Evolutionary conservation across 1,140 invertebrate genomes (phyloP).

Genomic region (Aphidius gifuensis): DNA sequence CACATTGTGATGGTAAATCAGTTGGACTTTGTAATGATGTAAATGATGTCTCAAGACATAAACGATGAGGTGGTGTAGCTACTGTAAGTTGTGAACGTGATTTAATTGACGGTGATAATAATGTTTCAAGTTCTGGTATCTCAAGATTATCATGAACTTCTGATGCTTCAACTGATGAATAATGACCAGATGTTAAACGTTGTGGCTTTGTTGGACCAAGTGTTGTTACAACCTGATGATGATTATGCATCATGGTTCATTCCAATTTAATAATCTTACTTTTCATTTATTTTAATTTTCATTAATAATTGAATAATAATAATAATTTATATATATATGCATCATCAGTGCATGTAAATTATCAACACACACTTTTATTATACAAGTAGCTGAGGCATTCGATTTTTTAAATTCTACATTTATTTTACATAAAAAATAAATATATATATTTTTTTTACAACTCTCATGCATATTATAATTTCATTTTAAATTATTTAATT

Average conservation of each 20-base stretch:
- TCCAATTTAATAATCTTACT: too few relatives aligned
- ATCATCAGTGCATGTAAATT: too few relatives aligned
- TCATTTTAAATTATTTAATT: too few relatives aligned
- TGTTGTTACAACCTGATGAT: constrained; percentile 70
- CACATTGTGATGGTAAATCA: constrained; percentile 42
- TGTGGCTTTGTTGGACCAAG: constrained; percentile 71
- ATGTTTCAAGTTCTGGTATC: constrained; percentile 46
- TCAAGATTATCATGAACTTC: constrained; percentile 35
- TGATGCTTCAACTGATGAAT: constrained; percentile 40
- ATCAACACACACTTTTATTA: too few relatives aligned
- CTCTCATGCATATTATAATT: too few relatives aligned
- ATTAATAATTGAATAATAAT: too few relatives aligned
- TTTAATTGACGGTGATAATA: constrained; percentile 44
- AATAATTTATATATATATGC: too few relatives aligned
- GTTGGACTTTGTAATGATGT: constrained; percentile 63
- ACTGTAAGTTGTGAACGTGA: constrained; percentile 36
- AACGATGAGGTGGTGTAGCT: constrained; percentile 58
- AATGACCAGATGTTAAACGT: constrained; percentile 48
- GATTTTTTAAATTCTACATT: too few relatives aligned
- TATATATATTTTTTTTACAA: too few relatives aligned
- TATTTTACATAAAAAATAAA: too few relatives aligned
- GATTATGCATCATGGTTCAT: constrained; percentile 16
- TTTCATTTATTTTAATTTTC: too few relatives aligned
- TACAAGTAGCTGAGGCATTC: too few relatives aligned
- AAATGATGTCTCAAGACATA: constrained; percentile 75